Evolutionary conservation across 1,140 invertebrate species (phyloP), one percentile per base, ranked within the genome.

Genomic region (Ceratitis capitata): DNA sequence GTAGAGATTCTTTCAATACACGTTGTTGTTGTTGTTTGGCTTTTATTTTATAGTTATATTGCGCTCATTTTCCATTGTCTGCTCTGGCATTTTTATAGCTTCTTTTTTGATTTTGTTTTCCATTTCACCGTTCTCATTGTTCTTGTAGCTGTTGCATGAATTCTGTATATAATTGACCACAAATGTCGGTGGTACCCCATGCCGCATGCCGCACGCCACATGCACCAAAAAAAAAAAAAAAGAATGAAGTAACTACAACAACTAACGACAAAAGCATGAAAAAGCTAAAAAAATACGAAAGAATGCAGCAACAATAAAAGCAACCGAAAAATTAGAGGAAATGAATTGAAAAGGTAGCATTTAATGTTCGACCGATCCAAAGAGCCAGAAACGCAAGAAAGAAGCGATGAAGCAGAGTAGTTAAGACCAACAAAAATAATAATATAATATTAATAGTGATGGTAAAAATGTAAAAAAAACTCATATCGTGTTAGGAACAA

Each of bases 81-180:
- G n/a, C n/a, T n/a, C n/a, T n/a, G n/a, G n/a, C n/a, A n/a, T 82
- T 82, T 82, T 47, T 26, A 53, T 82, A 47, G n/a, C 49, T 23
- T 84, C 6, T n/a, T 49, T n/a, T 53, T 53, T 83, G 7, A n/a
- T 51, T 83, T 49, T 10, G 35, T 7, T 14, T 26, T 10, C 23
- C 14, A 32, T 16, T 19, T 14, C 6, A n/a, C 12, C 23, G 23
- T 84, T 45, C 19, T 6, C 32, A 56, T 45, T 64, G 26, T 45
- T 42, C 32, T 84, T 56, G 29, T 56, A 32, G 83, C 14, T 45
- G 16, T 10, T 42, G 83, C 29, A 84, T 53, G 39, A 83, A 83
- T 53, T 45, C 45, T 83, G 14, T 83, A 26, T 83, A 83, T 83
- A 83, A 61, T 84, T 84, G 83, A 84, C 83, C 83, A 84, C 83